A percentile compares a stretch with the other conserved stretches of the same genome.
Conservation (phyloP, 1,140 invertebrate species). For the Bathynomus jamesi region DNA sequence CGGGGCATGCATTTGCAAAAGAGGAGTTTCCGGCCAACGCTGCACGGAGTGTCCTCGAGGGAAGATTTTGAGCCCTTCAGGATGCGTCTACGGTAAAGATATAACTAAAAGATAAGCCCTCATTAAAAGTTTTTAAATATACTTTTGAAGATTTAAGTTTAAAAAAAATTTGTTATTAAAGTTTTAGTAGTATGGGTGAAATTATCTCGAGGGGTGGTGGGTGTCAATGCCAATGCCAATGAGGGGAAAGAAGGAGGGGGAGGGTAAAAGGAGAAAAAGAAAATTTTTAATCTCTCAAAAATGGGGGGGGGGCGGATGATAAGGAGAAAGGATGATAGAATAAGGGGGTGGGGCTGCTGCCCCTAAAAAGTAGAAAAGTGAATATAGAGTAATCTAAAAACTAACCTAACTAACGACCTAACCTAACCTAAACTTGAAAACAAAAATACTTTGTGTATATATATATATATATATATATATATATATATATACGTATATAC, state of each 20-base stretch:
- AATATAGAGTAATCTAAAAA: too few species aligned
- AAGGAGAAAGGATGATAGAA: too few species aligned
- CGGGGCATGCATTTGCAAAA: constrained; percentile 67
- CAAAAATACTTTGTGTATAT: not conserved
- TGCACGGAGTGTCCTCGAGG: constrained; percentile 73
- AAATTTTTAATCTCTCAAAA: too few species aligned
- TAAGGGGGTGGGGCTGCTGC: too few species aligned
- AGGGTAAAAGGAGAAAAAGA: too few species aligned
- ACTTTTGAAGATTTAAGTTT: not conserved
- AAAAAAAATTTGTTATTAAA: constrained; percentile 1
- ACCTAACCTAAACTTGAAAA: not conserved
- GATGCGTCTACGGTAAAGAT: constrained; percentile 64
- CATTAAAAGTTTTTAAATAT: not conserved
- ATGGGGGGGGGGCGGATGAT: too few species aligned
- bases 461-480: constrained; percentile 8
- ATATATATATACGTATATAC: constrained; percentile 11
- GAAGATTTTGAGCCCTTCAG: constrained; percentile 63
- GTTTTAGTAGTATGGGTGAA: too few species aligned
- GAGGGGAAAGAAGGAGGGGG: too few species aligned
- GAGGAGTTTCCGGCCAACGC: constrained; percentile 62
- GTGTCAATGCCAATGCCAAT: too few species aligned
- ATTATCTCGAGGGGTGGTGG: too few species aligned
- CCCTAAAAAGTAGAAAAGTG: too few species aligned
- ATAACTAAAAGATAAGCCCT: not conserved
- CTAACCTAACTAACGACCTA: too few species aligned